Conservation (phyloP, 2,888 invertebrate genomes). For the Erebia aethiops region DNA sequence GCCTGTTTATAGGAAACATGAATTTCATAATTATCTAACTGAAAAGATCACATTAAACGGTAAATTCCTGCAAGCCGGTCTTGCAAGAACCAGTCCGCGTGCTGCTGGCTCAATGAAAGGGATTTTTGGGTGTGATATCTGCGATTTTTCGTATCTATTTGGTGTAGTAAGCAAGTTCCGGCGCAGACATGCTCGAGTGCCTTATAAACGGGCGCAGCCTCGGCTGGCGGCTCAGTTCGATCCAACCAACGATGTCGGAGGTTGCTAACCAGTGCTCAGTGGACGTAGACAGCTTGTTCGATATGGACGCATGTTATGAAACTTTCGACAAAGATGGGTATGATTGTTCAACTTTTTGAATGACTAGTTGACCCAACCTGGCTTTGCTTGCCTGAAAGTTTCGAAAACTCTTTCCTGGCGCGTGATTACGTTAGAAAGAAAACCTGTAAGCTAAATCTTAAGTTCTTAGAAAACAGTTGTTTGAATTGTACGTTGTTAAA, state of each 20-base stretch:
- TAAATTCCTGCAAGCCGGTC: not conserved
- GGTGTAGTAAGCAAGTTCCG: slow-evolving; percentile 27
- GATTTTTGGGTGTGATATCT: slow-evolving; percentile 18
- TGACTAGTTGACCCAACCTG: slow-evolving; percentile 50
- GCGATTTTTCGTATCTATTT: slow-evolving; percentile 6
- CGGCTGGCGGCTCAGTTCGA: slow-evolving; percentile 68
- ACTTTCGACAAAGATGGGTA: slow-evolving; percentile 95
- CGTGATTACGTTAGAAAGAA: no score
- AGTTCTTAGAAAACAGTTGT: no score
- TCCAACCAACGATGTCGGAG: slow-evolving; percentile 75
- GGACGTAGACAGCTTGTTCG: slow-evolving; percentile 82
- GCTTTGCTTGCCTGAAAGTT: no score
- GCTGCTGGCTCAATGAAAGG: not conserved
- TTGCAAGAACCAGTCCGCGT: not conserved
- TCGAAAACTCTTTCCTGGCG: no score
- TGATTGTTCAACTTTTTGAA: slow-evolving; percentile 55
- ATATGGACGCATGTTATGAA: slow-evolving; percentile 95
- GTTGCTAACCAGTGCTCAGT: slow-evolving; percentile 67
- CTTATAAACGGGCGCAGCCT: slow-evolving; percentile 66
- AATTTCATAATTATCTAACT: slow-evolving; percentile 39
- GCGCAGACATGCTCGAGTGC: slow-evolving; percentile 67
- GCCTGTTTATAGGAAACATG: slow-evolving; percentile 26
- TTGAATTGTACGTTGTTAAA: no score
- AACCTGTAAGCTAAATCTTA: no score
- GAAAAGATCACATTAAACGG: slow-evolving; percentile 37